A percentile compares a stretch with the other conserved stretches of the same genome.
Evolutionary conservation across 2,888 invertebrate species (phyloP).

Genomic region (Vesta saturnalis): DNA sequence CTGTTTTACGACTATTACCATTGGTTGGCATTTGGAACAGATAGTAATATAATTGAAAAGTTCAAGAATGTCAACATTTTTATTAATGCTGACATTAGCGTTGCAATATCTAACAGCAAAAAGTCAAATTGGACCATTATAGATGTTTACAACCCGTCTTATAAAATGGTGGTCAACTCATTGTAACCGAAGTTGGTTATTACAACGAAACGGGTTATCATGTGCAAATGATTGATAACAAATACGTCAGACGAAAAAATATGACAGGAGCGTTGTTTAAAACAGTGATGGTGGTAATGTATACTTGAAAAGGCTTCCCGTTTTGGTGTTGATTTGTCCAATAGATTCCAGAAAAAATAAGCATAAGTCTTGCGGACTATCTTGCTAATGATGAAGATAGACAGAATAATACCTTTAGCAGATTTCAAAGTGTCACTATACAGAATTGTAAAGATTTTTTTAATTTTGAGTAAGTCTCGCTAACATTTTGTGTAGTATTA

Average conservation of each 20-base stretch:
- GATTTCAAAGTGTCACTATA: slow-evolving; percentile 70
- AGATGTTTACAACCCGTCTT: slow-evolving; percentile 68
- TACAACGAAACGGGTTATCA: slow-evolving; percentile 50
- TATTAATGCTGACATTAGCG: slow-evolving; percentile 63
- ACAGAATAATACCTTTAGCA: slow-evolving; percentile 71
- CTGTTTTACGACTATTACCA: slow-evolving; percentile 54
- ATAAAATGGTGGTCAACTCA: slow-evolving; percentile 64
- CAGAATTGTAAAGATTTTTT: slow-evolving; percentile 71
- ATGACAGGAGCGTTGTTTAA: slow-evolving; percentile 68
- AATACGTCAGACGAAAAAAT: slow-evolving; percentile 61
- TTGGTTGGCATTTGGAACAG: slow-evolving; percentile 60
- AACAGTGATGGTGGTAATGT: slow-evolving; percentile 65
- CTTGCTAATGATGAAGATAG: slow-evolving; percentile 63
- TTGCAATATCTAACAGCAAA: slow-evolving; percentile 50
- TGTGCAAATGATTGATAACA: slow-evolving; percentile 29
- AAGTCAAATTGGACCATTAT: slow-evolving; percentile 55
- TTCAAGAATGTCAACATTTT: slow-evolving; percentile 61
- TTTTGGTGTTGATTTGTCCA: too few relatives aligned
- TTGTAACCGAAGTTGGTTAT: slow-evolving; percentile 65
- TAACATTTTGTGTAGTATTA: too few relatives aligned
- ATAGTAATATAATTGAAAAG: slow-evolving; percentile 48
- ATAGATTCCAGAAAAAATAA: slow-evolving; percentile 59
- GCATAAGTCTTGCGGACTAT: slow-evolving; percentile 64
- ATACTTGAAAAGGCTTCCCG: background rate
- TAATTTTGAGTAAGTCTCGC: slow-evolving; percentile 70